A percentile compares a stretch with the other conserved stretches of the same genome.
Evolutionary conservation across 2,113 vertebrate genomes (phyloP).

Genomic region (Leucoraja erinaceus): DNA sequence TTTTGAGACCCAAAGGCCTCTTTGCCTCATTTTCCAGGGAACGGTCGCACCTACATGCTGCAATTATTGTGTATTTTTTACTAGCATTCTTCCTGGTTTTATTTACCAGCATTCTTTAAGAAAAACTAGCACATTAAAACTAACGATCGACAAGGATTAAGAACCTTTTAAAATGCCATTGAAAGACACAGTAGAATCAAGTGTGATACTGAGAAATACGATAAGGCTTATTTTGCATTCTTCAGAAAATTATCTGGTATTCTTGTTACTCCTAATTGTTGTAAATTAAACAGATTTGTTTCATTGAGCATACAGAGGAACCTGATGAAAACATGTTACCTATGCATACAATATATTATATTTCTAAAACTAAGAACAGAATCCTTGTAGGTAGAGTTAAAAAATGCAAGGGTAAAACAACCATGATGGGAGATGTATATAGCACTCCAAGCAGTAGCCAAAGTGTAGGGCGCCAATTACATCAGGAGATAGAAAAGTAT

Average conservation of each 20-base stretch:
- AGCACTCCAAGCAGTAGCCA: too few relatives aligned
- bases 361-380: too few relatives aligned
- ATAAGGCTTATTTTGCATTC: neutral
- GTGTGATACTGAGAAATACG: neutral
- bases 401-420: too few relatives aligned
- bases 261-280: neutral
- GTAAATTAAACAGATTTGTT: slow-evolving; percentile 4
- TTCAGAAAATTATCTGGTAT: neutral
- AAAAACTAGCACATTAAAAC: neutral
- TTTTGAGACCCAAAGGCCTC: neutral
- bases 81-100: neutral
- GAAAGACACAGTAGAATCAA: neutral
- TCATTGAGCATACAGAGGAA: neutral
- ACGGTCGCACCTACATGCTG: neutral
- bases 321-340: neutral
- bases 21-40: neutral
- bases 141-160: neutral
- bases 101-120: neutral
- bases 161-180: neutral
- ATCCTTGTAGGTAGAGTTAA: too few relatives aligned
- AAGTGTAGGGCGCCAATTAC: too few relatives aligned
- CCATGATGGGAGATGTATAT: too few relatives aligned
- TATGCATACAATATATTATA: neutral
- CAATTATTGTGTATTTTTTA: neutral
- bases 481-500: too few relatives aligned